phyloP scores from a whole-genome alignment of 2,797 vertebrate species.

The Phrynocephalus guinanensis region DNA sequence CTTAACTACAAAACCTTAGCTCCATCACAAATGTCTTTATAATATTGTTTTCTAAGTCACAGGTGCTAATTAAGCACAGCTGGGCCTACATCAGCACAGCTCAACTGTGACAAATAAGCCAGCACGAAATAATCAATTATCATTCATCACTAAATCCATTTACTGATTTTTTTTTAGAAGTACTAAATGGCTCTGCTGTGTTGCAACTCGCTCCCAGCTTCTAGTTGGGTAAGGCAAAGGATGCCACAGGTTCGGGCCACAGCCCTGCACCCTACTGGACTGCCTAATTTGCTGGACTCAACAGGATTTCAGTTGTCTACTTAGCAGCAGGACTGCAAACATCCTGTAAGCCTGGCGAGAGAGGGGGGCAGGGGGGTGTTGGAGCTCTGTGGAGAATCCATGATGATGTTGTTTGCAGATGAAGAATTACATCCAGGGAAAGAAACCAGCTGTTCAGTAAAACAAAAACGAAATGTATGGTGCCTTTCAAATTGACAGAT shows the following conservation, averaged over 20 bases:
- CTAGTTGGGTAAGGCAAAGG: slow-evolving; percentile 42
- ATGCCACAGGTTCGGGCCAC: not conserved
- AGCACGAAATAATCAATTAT: slow-evolving; percentile 69
- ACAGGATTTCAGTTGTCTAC: not conserved
- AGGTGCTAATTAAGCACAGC: slow-evolving; percentile 68
- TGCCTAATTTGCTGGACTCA: not conserved
- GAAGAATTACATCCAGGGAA: not conserved
- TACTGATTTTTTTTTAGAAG: slow-evolving; percentile 57
- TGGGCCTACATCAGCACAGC: slow-evolving; percentile 47
- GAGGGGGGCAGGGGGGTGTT: not conserved
- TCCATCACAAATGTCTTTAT: slow-evolving; percentile 57
- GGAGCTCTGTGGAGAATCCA: not conserved
- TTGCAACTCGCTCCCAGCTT: not conserved
- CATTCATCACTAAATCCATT: slow-evolving; percentile 66
- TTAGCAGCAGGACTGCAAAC: not conserved
- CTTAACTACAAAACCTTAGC: slow-evolving; percentile 48
- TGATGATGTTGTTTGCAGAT: not conserved
- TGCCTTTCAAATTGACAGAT: too few species aligned
- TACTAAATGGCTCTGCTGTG: slow-evolving; percentile 53
- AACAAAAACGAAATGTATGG: not conserved
- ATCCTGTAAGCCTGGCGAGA: not conserved
- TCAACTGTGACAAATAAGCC: slow-evolving; percentile 62
- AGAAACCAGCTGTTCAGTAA: not conserved
- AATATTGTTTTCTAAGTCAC: slow-evolving; percentile 63
- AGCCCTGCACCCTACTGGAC: slow-evolving; percentile 3